Evolutionary conservation across 2,113 vertebrate genomes (phyloP), one percentile per base, ranked within the genome.

Genomic region (Tragelaphus imberbis): DNA sequence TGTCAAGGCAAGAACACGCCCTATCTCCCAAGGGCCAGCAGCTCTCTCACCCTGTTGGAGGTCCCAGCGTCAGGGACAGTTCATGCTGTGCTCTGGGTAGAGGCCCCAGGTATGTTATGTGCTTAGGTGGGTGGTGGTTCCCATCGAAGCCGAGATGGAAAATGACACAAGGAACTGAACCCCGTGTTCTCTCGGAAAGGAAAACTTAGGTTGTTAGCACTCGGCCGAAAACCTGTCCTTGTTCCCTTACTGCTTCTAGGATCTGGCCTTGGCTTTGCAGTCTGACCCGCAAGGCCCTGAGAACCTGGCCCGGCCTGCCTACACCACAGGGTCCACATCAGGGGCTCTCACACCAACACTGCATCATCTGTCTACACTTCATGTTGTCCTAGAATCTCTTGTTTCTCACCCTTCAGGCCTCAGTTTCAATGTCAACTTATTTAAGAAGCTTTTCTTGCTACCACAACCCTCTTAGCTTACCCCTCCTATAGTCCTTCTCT

Each of bases 341-440:
- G 25, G 15, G 40, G 7, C 55, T 82, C 13, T 77, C 21, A 33
- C 3, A 1, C 23, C 75, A 75, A 6, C 80, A 36, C 12, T 55
- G 82, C 17, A 4, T 23, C 5, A 0, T 10, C 82, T 51, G 3
- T n/a, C 56, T 87, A 7, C 2, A 6, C 5, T 63, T 36, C 17
- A n/a, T 33, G 1, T 47, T 77, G 68, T 27, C 49, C 55, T 49
- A 47, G 61, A 71, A n/a, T 36, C 27, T 36, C 21, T 63, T 81
- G 2, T 36, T 58, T 84, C 63, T 94, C 71, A 0, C 61, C 33
- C 53, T 96, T 91, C 17, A 33, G 33, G 25, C 28, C 61, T 92
- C 81, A n/a, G 5, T 61, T 84, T 96, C 36, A 96, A 7, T 21
- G 55, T 59, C 11, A 33, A 9, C 79, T 82, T 88, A 14, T 89